These are phyloP conservation scores for Balanococcus diminutus DNA, from an alignment of 2,888 invertebrate species.

Conservation along the genomic window DNA sequence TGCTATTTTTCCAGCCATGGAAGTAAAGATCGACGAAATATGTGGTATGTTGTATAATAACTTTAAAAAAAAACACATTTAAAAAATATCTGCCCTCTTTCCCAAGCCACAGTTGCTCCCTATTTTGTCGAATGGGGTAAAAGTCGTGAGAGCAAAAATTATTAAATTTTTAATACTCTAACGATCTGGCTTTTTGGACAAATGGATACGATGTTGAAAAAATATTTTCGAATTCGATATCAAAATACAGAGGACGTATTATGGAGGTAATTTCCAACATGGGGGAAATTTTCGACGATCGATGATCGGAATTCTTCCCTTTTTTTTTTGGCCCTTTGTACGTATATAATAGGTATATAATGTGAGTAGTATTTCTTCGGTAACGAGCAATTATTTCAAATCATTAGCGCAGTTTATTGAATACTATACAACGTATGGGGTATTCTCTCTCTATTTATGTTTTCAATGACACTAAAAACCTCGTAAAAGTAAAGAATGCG, in stretches of 20 bases:
- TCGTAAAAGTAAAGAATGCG: slow-evolving; percentile 28
- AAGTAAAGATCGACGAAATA: too few relatives aligned
- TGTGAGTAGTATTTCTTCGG: background rate
- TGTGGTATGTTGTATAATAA: too few relatives aligned
- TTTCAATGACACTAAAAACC: background rate
- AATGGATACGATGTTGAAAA: background rate
- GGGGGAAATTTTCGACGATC: background rate
- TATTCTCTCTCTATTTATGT: background rate
- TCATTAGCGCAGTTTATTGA: background rate
- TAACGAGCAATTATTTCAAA: slow-evolving; percentile 23
- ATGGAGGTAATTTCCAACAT: background rate
- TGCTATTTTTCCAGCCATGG: too few relatives aligned
- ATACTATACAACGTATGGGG: background rate
- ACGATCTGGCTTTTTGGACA: too few relatives aligned
- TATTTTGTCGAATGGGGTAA: too few relatives aligned
- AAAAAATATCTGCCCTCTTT: too few relatives aligned
- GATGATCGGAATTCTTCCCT: background rate
- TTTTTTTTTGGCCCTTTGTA: background rate
- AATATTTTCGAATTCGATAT: too few relatives aligned
- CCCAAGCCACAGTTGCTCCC: too few relatives aligned
- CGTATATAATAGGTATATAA: background rate
- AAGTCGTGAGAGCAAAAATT: too few relatives aligned
- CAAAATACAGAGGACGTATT: background rate
- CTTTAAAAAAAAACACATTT: too few relatives aligned
- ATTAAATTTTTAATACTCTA: too few relatives aligned